A percentile compares a stretch with the other conserved stretches of the same genome.
These are phyloP conservation scores for Aspidiotus destructor DNA, from an alignment of 2,888 invertebrate genomes.

Conservation along the genomic window DNA sequence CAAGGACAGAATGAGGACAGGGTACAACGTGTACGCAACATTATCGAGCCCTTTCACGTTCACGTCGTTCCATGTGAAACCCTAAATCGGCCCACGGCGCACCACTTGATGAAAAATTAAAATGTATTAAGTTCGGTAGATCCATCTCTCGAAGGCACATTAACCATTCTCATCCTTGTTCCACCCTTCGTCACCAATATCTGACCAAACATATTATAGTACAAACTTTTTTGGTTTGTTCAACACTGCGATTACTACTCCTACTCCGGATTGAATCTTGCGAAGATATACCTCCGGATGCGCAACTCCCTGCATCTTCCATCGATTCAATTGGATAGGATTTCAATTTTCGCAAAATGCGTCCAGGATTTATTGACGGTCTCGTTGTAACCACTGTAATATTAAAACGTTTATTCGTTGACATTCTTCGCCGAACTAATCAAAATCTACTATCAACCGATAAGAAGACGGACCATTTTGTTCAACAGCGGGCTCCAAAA, in stretches of 20 bases:
- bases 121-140: no score
- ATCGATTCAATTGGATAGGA: conserved; percentile 43
- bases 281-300: conserved; percentile 39
- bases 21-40: no score
- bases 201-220: not conserved
- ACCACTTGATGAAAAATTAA: no score
- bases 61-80: no score
- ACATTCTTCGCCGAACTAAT: not conserved
- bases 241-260: conserved; percentile 24
- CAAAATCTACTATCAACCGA: not conserved
- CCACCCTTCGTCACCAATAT: no score
- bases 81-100: no score
- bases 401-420: not conserved
- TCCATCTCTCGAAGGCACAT: no score
- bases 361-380: conserved; percentile 37
- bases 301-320: conserved; percentile 40
- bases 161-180: no score
- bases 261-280: conserved; percentile 38
- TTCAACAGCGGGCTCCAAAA: conserved; percentile 27
- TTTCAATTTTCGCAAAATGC: conserved; percentile 44
- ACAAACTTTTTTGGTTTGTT: conserved; percentile 23
- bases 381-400: conserved; percentile 7
- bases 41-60: no score
- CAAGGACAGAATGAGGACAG: no score
- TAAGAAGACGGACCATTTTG: conserved; percentile 14